Evolutionary conservation across 1,140 invertebrate species (phyloP).

Genomic region (Trachymyrmex septentrionalis): DNA sequence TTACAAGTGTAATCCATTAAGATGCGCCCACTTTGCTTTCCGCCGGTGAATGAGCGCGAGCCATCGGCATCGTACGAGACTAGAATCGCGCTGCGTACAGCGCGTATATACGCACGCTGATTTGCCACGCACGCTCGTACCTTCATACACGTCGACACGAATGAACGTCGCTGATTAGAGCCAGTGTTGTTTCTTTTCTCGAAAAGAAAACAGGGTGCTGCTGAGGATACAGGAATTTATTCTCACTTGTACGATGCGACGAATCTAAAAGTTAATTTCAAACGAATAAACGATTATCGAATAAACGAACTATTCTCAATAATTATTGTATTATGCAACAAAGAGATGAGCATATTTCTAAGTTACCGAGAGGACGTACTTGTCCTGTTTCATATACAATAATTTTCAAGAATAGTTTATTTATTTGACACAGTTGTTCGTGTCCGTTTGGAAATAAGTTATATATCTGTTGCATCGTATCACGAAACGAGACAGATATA

Average conservation of each 20-base stretch:
- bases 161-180: conserved; percentile 19
- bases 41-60: conserved; percentile 52
- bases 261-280: background rate
- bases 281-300: background rate
- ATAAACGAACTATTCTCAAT: background rate
- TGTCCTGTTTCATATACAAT: background rate
- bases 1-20: conserved; percentile 81
- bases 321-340: background rate
- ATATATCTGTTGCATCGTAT: background rate
- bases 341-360: background rate
- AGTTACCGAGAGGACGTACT: background rate
- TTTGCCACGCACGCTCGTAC: conserved; percentile 26
- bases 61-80: background rate
- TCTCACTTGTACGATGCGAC: background rate
- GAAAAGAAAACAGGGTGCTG: background rate
- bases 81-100: conserved; percentile 18
- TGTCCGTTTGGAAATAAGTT: background rate
- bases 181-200: background rate
- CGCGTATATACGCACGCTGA: background rate
- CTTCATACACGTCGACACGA: background rate
- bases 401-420: background rate
- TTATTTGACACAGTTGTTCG: too few species aligned
- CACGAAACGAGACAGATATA: background rate
- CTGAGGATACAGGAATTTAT: background rate
- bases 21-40: conserved; percentile 76